Percentiles rank a stretch among this genome's conserved stretches.
These are phyloP conservation scores for Dastarcus helophoroides DNA, from an alignment of 2,888 invertebrate species.

Conservation along the genomic window DNA sequence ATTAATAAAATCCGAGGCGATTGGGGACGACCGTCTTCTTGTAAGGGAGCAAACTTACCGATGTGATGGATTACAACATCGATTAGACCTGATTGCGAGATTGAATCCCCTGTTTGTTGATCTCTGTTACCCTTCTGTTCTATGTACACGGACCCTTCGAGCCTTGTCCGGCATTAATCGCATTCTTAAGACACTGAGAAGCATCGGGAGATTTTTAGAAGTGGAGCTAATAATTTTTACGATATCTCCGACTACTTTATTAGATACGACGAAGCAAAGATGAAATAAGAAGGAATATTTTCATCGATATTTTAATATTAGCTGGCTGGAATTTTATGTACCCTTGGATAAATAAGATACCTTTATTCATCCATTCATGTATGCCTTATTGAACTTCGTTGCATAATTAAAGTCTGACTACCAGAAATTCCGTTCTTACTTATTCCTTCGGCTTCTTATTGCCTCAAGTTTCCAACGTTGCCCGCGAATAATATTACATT, in stretches of 20 bases:
- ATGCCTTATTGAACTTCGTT: slow-evolving; percentile 3
- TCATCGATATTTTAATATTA: slow-evolving; percentile 30
- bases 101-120: slow-evolving; percentile 18
- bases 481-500: too few species aligned
- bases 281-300: slow-evolving; percentile 29
- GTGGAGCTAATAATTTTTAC: too few species aligned
- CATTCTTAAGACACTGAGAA: too few species aligned
- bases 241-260: too few species aligned
- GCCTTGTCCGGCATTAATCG: too few species aligned
- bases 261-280: too few species aligned
- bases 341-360: slow-evolving; percentile 23
- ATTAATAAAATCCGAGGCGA: too few species aligned
- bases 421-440: neutral
- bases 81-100: slow-evolving; percentile 37
- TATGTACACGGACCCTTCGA: too few species aligned
- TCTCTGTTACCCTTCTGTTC: neutral
- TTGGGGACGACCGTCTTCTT: too few species aligned
- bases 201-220: too few species aligned
- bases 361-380: slow-evolving; percentile 1
- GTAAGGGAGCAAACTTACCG: slow-evolving; percentile 25
- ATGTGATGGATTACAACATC: slow-evolving; percentile 39
- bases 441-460: too few species aligned
- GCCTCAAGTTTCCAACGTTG: too few species aligned
- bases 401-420: slow-evolving; percentile 4
- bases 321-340: slow-evolving; percentile 28